Conservation (phyloP, 37 sponge, comb jelly and placozoan species). For the Ephydatia muelleri region DNA sequence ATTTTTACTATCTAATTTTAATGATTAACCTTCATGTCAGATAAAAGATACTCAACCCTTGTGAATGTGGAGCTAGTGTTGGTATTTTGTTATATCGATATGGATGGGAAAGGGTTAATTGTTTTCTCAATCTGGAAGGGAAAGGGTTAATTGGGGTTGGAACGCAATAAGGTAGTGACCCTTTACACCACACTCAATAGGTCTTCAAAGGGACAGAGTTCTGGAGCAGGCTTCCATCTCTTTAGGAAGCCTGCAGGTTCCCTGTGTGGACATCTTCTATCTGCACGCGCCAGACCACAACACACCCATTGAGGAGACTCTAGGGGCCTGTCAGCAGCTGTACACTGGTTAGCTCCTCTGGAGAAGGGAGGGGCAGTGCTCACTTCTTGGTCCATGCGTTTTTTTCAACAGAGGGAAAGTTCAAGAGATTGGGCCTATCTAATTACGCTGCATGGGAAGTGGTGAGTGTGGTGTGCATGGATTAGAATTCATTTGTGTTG, state of each 20-base stretch:
- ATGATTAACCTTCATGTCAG: no score
- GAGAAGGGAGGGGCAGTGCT: no score
- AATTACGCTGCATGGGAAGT: conserved; percentile 95
- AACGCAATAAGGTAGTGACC: no score
- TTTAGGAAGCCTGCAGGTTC: conserved; percentile 53
- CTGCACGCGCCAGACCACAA: conserved; percentile 90
- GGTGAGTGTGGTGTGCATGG: conserved; percentile 28
- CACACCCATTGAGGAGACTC: conserved; percentile 87
- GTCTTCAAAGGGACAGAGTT: conserved; percentile 56
- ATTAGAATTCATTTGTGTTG: no score
- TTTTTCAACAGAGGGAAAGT: conserved; percentile 71
- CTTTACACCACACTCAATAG: neutral
- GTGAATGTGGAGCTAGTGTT: no score
- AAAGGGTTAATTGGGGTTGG: no score
- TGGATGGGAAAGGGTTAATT: no score
- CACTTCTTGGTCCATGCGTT: no score
- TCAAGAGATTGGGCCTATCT: conserved; percentile 88
- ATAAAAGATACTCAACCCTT: no score
- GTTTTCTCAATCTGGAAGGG: no score
- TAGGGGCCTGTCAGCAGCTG: conserved; percentile 72
- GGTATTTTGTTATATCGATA: no score
- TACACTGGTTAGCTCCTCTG: conserved; percentile 46
- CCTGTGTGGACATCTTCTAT: conserved; percentile 83
- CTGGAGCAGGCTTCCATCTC: conserved; percentile 36
- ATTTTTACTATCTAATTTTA: no score